Percentiles rank a stretch among this genome's conserved stretches.
phyloP scores from a whole-genome alignment of 2,797 vertebrate species.

The Phrynocephalus vlangalii region DNA sequence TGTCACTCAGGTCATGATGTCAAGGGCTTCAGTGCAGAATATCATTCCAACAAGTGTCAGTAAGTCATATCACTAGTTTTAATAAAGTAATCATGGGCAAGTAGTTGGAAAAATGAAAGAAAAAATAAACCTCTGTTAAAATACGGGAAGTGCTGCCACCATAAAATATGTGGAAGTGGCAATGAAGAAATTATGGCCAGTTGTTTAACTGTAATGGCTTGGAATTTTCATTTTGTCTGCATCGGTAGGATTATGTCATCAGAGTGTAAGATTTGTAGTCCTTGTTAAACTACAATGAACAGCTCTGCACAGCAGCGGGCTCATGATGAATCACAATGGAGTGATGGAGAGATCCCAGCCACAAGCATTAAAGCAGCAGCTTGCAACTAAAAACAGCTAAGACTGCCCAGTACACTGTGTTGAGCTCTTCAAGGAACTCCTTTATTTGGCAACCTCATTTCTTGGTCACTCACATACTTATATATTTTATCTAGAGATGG shows the following conservation, averaged over 20 bases:
- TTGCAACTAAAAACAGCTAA: not conserved
- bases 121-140: not conserved
- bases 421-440: not conserved
- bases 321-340: constrained; percentile 15
- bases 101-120: not conserved
- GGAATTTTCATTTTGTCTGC: constrained; percentile 30
- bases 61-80: not conserved
- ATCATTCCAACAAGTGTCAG: not conserved
- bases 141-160: not conserved
- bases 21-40: not conserved
- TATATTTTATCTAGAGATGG: not conserved
- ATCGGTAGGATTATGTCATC: constrained; percentile 2
- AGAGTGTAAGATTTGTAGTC: constrained; percentile 16
- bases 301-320: constrained; percentile 13
- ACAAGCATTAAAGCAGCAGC: not conserved
- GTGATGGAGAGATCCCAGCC: not conserved
- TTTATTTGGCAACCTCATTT: not conserved
- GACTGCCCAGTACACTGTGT: not conserved
- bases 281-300: constrained; percentile 28
- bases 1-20: not conserved
- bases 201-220: constrained; percentile 25
- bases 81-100: not conserved
- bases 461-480: not conserved
- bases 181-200: constrained; percentile 14
- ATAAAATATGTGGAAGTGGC: constrained; percentile 14